Conservation (phyloP, 64 coral and sea anemone species). For the Cladopsammia gracilis region DNA sequence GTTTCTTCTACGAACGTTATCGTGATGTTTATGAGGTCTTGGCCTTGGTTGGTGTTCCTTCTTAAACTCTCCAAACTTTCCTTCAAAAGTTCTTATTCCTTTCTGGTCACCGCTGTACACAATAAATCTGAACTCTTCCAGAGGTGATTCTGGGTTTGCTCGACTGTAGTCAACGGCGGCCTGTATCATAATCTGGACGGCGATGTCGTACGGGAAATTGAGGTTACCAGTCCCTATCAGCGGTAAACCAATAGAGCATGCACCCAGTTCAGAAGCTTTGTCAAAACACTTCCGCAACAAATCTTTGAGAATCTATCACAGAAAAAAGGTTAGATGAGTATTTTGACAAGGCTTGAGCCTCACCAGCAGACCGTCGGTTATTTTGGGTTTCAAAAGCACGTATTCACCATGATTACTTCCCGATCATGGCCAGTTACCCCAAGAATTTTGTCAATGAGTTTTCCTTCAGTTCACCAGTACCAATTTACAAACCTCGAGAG, state of each 20-base stretch:
- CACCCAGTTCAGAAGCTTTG: slow-evolving; percentile 21
- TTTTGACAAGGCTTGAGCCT: neutral
- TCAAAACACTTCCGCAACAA: slow-evolving; percentile 43
- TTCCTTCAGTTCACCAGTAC: too few relatives aligned
- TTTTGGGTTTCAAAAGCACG: too few relatives aligned
- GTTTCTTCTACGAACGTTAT: neutral
- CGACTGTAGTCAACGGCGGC: slow-evolving; percentile 25
- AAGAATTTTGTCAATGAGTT: too few relatives aligned
- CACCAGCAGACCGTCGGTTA: too few relatives aligned
- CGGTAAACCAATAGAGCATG: slow-evolving; percentile 12
- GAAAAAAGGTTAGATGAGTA: neutral
- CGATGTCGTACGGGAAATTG: neutral
- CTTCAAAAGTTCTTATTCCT: slow-evolving; percentile 1
- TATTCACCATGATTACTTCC: too few relatives aligned
- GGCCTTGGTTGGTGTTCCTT: neutral
- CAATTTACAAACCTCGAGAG: too few relatives aligned
- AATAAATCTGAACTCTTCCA: slow-evolving; percentile 25
- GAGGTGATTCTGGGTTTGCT: slow-evolving; percentile 13
- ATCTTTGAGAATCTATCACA: neutral
- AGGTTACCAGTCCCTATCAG: slow-evolving; percentile 39
- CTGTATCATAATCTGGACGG: slow-evolving; percentile 16
- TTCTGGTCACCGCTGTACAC: slow-evolving; percentile 10
- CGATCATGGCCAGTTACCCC: too few relatives aligned
- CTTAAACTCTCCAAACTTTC: slow-evolving; percentile 19
- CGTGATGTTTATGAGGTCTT: neutral